Evolutionary conservation across 1,140 invertebrate species (phyloP).

Genomic region (Tetragnatha versicolor): DNA sequence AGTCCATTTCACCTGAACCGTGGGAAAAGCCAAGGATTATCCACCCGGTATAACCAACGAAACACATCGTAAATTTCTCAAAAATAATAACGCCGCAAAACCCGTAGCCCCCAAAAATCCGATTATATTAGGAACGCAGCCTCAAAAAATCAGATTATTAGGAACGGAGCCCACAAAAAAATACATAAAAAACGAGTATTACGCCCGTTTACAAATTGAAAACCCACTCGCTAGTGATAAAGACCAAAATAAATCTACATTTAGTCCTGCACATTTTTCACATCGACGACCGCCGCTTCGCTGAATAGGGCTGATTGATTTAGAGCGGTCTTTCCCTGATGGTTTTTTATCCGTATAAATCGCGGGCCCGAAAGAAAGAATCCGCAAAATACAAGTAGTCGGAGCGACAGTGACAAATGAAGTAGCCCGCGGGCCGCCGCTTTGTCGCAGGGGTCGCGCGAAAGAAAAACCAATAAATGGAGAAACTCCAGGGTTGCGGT

Average conservation of each 20-base stretch:
- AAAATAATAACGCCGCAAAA: too few relatives aligned
- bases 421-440: conserved; percentile 4
- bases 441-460: conserved; percentile 21
- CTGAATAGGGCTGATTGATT: conserved; percentile 43
- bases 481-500: too few relatives aligned
- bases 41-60: too few relatives aligned
- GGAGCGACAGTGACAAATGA: conserved; percentile 37
- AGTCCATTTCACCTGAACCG: too few relatives aligned
- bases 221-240: background rate
- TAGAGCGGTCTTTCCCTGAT: conserved; percentile 18
- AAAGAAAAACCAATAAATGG: conserved; percentile 30
- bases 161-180: too few relatives aligned
- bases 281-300: conserved; percentile 11
- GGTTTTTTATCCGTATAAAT: conserved; percentile 17
- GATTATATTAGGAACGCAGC: too few relatives aligned
- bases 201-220: conserved; percentile 14
- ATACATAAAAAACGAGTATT: too few relatives aligned
- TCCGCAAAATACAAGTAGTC: conserved; percentile 10
- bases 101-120: too few relatives aligned
- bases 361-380: conserved; percentile 30
- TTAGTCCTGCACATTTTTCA: conserved; percentile 28
- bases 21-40: too few relatives aligned
- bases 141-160: too few relatives aligned
- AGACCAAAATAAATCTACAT: conserved; percentile 24
- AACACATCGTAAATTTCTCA: too few relatives aligned